Base-by-base conservation (phyloP, 53 echinoderm and acorn worm genomes). In the Holothuria leucospilota region DNA sequence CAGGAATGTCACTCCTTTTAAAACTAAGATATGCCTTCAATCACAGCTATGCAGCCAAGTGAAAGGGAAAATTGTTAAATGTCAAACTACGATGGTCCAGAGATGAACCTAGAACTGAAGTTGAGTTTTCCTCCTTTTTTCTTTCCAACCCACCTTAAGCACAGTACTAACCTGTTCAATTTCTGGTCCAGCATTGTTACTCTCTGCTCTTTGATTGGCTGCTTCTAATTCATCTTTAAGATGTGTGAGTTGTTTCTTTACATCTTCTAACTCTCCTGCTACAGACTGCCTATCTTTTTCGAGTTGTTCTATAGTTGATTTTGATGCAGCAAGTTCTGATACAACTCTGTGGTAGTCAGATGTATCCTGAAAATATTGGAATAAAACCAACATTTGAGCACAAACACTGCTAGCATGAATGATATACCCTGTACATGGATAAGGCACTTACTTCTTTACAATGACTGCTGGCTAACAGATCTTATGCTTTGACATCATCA, bases 201-300 rank as follows among this genome's bases (percentile, higher is more conserved):
- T 78, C 14, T 24, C 78, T 46, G 78, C 78, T 20, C 78, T 78
- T 56, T 78, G 78, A 78, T 92, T 94, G 56, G 94, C 90, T 58
- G 87, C 86, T 73, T 86, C 92, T 16, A 94, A 59, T 20, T 92
- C 92, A 34, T 92, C 80, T 87, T 92, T 90, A 46, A 94, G 90
- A 49, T 92, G 90, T 26, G 77, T 88, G 66, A 91, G 82, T 69
- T 88, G 91, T 25, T 88, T 87, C 77, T 96, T 94, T 14, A 94
- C 81, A 40, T 90, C 94, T 34, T 91, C 92, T 26, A 96, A 82
- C 68, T 96, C 94, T 6, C 85, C 46, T 29, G 96, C 83, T 6
- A 93, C 93, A 0, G 91, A 77, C 56, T 78, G 59, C 14, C 90
- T 89, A 51, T 92, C 92, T 78, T 85, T 86, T 51, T 87, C 68